A percentile compares a stretch with the other conserved stretches of the same genome.
phyloP scores from a whole-genome alignment of 2,113 vertebrate species.

The Atherinomorus stipes region DNA sequence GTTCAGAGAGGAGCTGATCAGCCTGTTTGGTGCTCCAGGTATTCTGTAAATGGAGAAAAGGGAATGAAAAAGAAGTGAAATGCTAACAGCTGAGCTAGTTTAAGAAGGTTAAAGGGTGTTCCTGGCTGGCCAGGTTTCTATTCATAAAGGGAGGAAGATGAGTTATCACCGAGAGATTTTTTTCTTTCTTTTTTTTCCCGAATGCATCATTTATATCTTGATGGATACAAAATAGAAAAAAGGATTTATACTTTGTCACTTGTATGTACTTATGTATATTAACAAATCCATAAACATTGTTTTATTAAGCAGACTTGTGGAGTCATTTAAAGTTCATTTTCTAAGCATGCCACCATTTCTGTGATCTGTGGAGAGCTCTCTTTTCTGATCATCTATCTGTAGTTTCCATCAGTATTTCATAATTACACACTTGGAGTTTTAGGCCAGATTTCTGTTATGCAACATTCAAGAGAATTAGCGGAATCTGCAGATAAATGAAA shows the following conservation, averaged over 20 bases:
- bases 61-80: constrained; percentile 32
- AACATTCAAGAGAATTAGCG: background rate
- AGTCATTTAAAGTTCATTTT: background rate
- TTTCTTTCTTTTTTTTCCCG: constrained; percentile 5
- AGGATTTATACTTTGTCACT: constrained; percentile 67
- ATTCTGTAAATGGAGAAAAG: constrained; percentile 30
- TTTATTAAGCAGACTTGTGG: constrained; percentile 54
- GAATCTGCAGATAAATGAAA: background rate
- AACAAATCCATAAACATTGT: constrained; percentile 74
- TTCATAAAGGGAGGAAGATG: constrained; percentile 46
- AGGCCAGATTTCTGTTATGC: background rate
- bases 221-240: constrained; percentile 64
- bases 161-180: constrained; percentile 31
- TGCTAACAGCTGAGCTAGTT: constrained; percentile 32
- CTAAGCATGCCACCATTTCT: background rate
- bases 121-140: constrained; percentile 83
- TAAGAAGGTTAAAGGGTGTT: constrained; percentile 50
- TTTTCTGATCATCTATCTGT: too few species aligned
- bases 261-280: constrained; percentile 71
- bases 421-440: background rate
- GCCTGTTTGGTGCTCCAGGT: constrained; percentile 3
- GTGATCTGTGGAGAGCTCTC: background rate
- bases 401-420: background rate
- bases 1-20: constrained; percentile 13
- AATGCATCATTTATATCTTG: constrained; percentile 47